phyloP scores from a whole-genome alignment of 2,888 invertebrate species.

The Trissolcus brochymenae region DNA sequence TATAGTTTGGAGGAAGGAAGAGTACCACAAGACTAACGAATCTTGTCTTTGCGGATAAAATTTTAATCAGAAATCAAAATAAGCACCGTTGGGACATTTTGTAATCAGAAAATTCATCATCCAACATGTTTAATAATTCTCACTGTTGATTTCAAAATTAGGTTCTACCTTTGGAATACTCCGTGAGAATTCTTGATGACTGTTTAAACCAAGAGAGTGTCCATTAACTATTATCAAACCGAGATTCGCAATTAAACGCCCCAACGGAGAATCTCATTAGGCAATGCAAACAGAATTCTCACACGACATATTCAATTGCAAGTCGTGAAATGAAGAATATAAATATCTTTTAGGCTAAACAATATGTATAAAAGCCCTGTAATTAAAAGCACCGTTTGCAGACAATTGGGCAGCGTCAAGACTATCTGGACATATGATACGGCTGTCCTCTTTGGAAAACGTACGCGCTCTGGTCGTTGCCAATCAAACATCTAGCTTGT shows the following conservation, averaged over 20 bases:
- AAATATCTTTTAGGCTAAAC: slow-evolving; percentile 16
- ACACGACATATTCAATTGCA: slow-evolving; percentile 16
- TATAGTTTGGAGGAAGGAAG: too few species aligned
- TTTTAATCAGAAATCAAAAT: too few species aligned
- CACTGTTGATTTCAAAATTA: slow-evolving; percentile 12
- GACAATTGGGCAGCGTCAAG: background rate
- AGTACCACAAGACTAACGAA: too few species aligned
- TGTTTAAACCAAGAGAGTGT: slow-evolving; percentile 19
- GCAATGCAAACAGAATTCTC: slow-evolving; percentile 26
- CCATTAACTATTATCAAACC: slow-evolving; percentile 36
- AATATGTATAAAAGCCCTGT: slow-evolving; percentile 14
- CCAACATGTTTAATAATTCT: slow-evolving; percentile 13
- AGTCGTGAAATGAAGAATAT: slow-evolving; percentile 28
- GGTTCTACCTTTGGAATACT: slow-evolving; percentile 19
- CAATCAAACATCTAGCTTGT: slow-evolving; percentile 23
- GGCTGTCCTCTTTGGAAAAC: too few species aligned
- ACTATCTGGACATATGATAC: too few species aligned
- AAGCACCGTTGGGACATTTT: too few species aligned
- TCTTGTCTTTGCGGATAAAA: too few species aligned
- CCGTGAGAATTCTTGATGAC: slow-evolving; percentile 29
- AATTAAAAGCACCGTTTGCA: slow-evolving; percentile 14
- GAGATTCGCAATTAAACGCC: slow-evolving; percentile 32
- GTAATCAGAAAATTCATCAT: too few species aligned
- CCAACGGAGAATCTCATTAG: slow-evolving; percentile 32
- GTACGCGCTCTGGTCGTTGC: slow-evolving; percentile 14